phyloP scores from a whole-genome alignment of 2,113 vertebrate species.

The Grammomys surdaster region DNA sequence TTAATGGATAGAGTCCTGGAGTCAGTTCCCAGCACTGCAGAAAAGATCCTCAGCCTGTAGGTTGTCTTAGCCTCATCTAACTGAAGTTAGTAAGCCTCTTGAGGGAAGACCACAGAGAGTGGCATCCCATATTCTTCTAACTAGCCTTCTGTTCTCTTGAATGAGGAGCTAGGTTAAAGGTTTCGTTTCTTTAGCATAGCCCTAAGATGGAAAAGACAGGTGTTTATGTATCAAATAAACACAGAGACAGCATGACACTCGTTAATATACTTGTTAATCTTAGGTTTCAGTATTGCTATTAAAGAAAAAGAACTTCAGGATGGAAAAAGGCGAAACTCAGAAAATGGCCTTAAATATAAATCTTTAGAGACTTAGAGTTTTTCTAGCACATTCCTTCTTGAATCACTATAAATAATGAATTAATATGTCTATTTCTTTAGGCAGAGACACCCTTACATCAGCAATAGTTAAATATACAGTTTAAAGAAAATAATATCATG shows the following conservation, averaged over 20 bases:
- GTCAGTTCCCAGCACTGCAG: neutral
- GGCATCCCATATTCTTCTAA: neutral
- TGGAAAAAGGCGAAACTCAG: neutral
- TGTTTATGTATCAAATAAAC: constrained; percentile 76
- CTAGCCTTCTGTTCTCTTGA: constrained; percentile 54
- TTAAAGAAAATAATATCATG: constrained; percentile 65
- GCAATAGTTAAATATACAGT: constrained; percentile 76
- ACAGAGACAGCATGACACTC: constrained; percentile 29
- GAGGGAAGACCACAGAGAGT: constrained; percentile 15
- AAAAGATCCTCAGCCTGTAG: neutral
- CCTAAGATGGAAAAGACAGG: constrained; percentile 68
- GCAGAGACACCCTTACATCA: constrained; percentile 63
- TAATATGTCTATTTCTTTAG: constrained; percentile 80
- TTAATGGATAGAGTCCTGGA: too few relatives aligned
- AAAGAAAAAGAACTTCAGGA: constrained; percentile 18
- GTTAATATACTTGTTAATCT: constrained; percentile 1
- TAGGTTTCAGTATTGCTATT: constrained; percentile 53
- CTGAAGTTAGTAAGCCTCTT: neutral
- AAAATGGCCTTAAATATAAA: constrained; percentile 75
- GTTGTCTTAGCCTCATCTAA: neutral
- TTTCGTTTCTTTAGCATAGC: constrained; percentile 27
- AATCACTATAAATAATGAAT: constrained; percentile 78
- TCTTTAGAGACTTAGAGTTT: constrained; percentile 69
- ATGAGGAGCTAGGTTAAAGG: constrained; percentile 33
- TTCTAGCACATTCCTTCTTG: constrained; percentile 73